Conservation (phyloP, 2,797 vertebrate species). For the Malurus leucopterus region DNA sequence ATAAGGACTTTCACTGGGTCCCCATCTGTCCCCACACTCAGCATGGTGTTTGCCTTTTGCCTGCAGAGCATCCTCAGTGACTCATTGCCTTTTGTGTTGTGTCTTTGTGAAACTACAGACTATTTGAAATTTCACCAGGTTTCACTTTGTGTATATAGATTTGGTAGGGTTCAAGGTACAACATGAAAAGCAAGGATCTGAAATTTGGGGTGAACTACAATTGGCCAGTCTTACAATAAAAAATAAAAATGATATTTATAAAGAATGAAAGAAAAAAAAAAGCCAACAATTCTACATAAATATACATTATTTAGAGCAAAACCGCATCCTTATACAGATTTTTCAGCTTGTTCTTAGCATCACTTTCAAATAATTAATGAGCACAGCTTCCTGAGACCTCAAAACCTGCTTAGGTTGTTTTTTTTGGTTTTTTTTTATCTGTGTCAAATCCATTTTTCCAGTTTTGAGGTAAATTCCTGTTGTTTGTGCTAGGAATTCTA, state of each 20-base stretch:
- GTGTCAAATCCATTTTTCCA: conserved; percentile 56
- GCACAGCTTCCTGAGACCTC: conserved; percentile 11
- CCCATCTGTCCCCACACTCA: background rate
- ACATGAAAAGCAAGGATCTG: background rate
- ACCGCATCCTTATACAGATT: background rate
- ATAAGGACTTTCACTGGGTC: background rate
- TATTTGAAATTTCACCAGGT: background rate
- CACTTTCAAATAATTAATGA: conserved; percentile 40
- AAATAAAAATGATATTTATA: background rate
- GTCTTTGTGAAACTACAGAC: background rate
- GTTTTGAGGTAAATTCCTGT: conserved; percentile 72
- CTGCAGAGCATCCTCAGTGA: background rate
- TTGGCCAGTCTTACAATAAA: background rate
- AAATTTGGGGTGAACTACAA: background rate
- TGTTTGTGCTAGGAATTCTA: conserved; percentile 72
- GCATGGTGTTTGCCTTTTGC: background rate
- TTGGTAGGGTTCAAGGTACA: background rate
- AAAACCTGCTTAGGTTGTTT: conserved; percentile 20
- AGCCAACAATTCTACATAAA: background rate
- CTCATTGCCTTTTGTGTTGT: background rate
- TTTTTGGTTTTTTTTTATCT: conserved; percentile 8
- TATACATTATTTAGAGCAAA: conserved; percentile 32
- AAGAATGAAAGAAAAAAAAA: background rate
- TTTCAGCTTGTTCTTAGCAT: background rate
- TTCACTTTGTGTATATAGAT: background rate